A percentile compares a stretch with the other conserved stretches of the same genome.
Conservation (phyloP, 2,797 vertebrate genomes). For the Notolepis coatsorum region DNA sequence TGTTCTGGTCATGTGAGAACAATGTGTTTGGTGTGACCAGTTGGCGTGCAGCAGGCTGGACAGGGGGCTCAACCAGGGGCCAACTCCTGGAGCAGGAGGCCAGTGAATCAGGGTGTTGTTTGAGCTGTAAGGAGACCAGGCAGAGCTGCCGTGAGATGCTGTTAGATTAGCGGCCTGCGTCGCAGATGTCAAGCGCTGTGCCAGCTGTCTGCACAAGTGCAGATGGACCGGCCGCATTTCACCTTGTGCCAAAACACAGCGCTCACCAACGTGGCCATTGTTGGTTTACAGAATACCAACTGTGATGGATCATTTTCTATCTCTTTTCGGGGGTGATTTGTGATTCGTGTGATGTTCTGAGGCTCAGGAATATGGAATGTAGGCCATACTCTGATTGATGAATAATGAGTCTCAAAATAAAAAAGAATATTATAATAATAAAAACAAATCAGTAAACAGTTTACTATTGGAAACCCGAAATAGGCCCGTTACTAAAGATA, state of each 20-base stretch:
- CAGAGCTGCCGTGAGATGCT: constrained; percentile 34
- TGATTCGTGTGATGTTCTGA: no score
- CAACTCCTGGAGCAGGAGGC: constrained; percentile 47
- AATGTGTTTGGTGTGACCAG: constrained; percentile 37
- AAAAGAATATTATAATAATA: no score
- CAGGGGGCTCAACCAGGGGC: constrained; percentile 29
- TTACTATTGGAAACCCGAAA: no score
- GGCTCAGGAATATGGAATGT: no score
- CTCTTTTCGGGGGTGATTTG: no score
- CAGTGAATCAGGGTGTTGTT: constrained; percentile 55
- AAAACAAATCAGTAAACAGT: no score
- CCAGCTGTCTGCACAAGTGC: constrained; percentile 49
- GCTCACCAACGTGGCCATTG: no score
- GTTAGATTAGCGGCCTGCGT: constrained; percentile 36
- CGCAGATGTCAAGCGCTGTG: constrained; percentile 62
- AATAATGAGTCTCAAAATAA: no score
- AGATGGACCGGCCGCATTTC: constrained; percentile 18
- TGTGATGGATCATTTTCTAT: no score
- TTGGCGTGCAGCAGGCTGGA: constrained; percentile 31
- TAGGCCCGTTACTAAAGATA: no score
- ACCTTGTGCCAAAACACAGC: constrained; percentile 19
- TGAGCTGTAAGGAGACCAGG: constrained; percentile 26
- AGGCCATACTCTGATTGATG: no score
- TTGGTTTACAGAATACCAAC: no score
- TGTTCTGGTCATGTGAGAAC: constrained; percentile 17